Evolutionary conservation across 2,797 vertebrate genomes (phyloP).

Genomic region (Lagocephalus sceleratus): DNA sequence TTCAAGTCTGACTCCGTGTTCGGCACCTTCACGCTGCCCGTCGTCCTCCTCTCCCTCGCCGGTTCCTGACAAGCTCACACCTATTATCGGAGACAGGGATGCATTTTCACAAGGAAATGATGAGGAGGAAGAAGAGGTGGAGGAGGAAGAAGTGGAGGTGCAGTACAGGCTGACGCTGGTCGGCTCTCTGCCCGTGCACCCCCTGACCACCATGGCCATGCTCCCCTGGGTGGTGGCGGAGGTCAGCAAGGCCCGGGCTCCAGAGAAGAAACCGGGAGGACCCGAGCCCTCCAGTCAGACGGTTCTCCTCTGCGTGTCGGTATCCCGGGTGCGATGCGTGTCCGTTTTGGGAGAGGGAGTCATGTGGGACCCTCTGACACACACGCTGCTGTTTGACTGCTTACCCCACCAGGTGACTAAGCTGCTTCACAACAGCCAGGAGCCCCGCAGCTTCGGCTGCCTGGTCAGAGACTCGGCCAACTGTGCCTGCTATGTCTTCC

Average conservation of each 20-base stretch:
- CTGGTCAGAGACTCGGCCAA: constrained; percentile 75
- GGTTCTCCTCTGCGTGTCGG: constrained; percentile 77
- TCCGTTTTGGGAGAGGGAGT: constrained; percentile 53
- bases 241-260: constrained; percentile 69
- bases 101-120: constrained; percentile 31
- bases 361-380: constrained; percentile 88
- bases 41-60: constrained; percentile 9
- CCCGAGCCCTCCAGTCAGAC: constrained; percentile 20
- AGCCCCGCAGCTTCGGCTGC: constrained; percentile 90
- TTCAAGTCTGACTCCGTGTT: constrained; percentile 28
- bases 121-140: constrained; percentile 59
- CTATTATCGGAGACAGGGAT: constrained; percentile 3
- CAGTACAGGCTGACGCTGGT: constrained; percentile 82
- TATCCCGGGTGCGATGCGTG: constrained; percentile 79
- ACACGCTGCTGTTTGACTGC: constrained; percentile 84
- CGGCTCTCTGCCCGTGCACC: constrained; percentile 84
- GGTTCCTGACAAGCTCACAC: constrained; percentile 9
- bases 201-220: constrained; percentile 91
- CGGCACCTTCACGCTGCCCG: constrained; percentile 35
- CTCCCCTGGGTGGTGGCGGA: constrained; percentile 95
- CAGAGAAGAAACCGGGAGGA: constrained; percentile 23
- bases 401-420: constrained; percentile 86
- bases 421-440: constrained; percentile 91
- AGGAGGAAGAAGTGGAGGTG: constrained; percentile 55
- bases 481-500: constrained; percentile 90